Percentiles rank a stretch among this genome's conserved stretches.
These are phyloP conservation scores for Sebastes kiyomatsui DNA, from an alignment of 2,797 vertebrate genomes.

Conservation along the genomic window DNA sequence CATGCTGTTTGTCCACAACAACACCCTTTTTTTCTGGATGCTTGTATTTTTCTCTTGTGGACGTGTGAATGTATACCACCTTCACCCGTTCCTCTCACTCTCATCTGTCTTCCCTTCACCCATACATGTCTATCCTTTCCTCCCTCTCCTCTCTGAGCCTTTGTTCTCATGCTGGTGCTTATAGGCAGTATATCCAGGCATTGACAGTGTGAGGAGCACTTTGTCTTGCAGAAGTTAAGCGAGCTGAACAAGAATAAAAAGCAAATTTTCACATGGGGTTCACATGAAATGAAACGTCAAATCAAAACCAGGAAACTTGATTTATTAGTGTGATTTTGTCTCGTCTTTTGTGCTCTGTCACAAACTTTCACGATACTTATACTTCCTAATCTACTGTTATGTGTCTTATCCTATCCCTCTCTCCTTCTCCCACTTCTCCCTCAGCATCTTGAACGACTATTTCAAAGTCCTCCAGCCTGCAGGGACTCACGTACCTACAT, in stretches of 20 bases:
- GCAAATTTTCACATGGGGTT: neutral
- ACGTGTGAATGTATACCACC: neutral
- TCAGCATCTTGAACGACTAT: conserved; percentile 27
- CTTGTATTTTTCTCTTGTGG: neutral
- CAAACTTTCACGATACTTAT: neutral
- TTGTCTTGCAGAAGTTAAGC: conserved; percentile 12
- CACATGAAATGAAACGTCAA: neutral
- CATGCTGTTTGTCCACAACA: conserved; percentile 9
- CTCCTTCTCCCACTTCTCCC: neutral
- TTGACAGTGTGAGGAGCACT: neutral
- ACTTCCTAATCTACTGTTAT: neutral
- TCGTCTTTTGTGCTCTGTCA: neutral
- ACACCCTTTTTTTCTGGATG: neutral
- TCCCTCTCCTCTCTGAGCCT: neutral
- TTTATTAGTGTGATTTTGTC: neutral
- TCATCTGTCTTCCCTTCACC: neutral
- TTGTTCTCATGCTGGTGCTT: conserved; percentile 12
- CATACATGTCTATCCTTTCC: neutral
- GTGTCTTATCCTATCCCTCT: neutral
- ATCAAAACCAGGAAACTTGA: neutral
- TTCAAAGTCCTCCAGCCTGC: conserved; percentile 49
- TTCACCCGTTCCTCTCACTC: neutral
- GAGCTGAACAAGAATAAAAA: neutral
- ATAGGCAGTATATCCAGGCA: neutral
- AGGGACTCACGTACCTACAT: conserved; percentile 51